These are phyloP conservation scores for Metacarcinus magister DNA, from an alignment of 2,888 invertebrate species.

Conservation along the genomic window DNA sequence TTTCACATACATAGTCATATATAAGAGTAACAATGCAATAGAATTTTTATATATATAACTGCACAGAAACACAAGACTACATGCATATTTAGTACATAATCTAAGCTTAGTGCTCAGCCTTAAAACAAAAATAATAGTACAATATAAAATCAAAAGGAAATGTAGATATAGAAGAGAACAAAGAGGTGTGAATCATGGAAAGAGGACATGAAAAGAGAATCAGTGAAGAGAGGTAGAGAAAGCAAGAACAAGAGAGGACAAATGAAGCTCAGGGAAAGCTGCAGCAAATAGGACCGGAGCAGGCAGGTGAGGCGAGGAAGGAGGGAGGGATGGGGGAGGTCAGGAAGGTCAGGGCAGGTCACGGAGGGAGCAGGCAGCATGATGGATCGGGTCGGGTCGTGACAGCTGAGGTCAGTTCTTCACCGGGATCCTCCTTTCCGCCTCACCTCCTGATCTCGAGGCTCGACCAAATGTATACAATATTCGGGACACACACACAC, in stretches of 20 bases:
- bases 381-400: conserved; percentile 54
- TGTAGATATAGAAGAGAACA: not conserved
- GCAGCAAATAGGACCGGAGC: not conserved
- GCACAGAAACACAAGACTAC: too few relatives aligned
- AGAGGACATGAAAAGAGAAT: not conserved
- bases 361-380: conserved; percentile 58
- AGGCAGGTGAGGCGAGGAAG: not conserved
- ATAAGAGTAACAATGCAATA: too few relatives aligned
- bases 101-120: too few relatives aligned
- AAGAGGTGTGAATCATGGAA: not conserved
- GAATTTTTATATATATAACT: too few relatives aligned
- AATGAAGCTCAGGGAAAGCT: not conserved
- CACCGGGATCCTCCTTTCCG: conserved; percentile 27
- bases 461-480: not conserved
- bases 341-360: conserved; percentile 63
- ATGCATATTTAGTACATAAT: too few relatives aligned
- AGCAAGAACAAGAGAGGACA: not conserved
- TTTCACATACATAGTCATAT: too few relatives aligned
- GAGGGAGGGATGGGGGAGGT: not conserved
- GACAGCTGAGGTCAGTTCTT: not conserved
- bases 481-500: not conserved
- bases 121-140: too few relatives aligned
- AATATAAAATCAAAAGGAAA: too few relatives aligned
- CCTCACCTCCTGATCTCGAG: not conserved
- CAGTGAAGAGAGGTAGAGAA: not conserved